phyloP scores from a whole-genome alignment of 2,113 vertebrate genomes.

The Neolamprologus cancellatus region DNA sequence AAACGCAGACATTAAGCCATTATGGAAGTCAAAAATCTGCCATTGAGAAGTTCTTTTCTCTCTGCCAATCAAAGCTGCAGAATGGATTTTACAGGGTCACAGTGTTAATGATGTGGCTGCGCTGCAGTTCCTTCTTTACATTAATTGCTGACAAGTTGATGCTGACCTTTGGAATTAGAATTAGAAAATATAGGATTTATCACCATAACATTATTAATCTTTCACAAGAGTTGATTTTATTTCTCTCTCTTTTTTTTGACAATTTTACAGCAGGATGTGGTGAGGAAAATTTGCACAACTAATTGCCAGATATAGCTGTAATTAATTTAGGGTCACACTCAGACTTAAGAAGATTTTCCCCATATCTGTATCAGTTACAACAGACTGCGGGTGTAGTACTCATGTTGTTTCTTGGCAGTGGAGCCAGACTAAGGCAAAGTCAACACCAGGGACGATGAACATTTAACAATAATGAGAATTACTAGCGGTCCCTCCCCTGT shows the following conservation, averaged over 20 bases:
- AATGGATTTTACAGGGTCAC: slow-evolving; percentile 47
- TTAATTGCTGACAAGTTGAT: slow-evolving; percentile 69
- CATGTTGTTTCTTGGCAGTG: slow-evolving; percentile 41
- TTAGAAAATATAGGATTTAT: slow-evolving; percentile 24
- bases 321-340: slow-evolving; percentile 48
- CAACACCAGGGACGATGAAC: slow-evolving; percentile 62
- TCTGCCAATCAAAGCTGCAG: slow-evolving; percentile 54
- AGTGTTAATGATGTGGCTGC: slow-evolving; percentile 45
- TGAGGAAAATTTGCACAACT: neutral
- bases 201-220: slow-evolving; percentile 31
- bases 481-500: slow-evolving; percentile 75
- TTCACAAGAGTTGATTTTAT: neutral
- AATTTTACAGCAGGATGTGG: slow-evolving; percentile 7
- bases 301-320: slow-evolving; percentile 35
- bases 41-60: slow-evolving; percentile 70
- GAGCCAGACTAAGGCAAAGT: slow-evolving; percentile 47
- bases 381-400: neutral
- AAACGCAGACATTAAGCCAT: slow-evolving; percentile 78
- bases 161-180: slow-evolving; percentile 58
- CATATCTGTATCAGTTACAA: slow-evolving; percentile 14
- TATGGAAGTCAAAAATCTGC: slow-evolving; percentile 82
- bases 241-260: neutral
- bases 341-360: slow-evolving; percentile 38
- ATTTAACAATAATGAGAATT: slow-evolving; percentile 78
- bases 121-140: slow-evolving; percentile 58